These are phyloP conservation scores for Monopis laevigella DNA, from an alignment of 2,888 invertebrate genomes.

Conservation along the genomic window DNA sequence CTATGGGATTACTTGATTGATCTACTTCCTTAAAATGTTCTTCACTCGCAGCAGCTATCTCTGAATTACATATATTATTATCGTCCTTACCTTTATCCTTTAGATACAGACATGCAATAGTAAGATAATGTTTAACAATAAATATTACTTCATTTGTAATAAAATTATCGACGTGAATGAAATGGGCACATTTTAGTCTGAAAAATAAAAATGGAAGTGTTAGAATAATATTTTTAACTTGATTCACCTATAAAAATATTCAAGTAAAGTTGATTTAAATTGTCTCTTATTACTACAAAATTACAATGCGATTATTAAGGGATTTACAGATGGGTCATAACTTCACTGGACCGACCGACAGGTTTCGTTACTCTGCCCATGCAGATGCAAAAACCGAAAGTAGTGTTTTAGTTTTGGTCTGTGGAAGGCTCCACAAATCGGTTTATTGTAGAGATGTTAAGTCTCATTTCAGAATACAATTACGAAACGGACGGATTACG, in stretches of 20 bases:
- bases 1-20: conserved; percentile 34
- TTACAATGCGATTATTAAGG: no score
- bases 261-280: no score
- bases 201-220: conserved; percentile 27
- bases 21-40: conserved; percentile 12
- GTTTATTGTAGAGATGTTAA: no score
- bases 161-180: conserved; percentile 31
- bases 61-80: conserved; percentile 19
- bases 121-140: conserved; percentile 14
- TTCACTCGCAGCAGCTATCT: not conserved
- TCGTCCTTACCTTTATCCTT: conserved; percentile 21
- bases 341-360: no score
- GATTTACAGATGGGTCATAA: no score
- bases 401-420: no score
- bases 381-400: no score
- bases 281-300: not conserved
- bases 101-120: conserved; percentile 52
- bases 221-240: not conserved
- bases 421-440: no score
- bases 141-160: conserved; percentile 1
- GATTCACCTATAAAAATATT: not conserved
- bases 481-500: no score
- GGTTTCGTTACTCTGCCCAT: no score
- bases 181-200: conserved; percentile 45
- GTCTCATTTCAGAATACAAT: no score